Conservation (phyloP, 2,797 vertebrate species). For the Cuniculus paca region DNA sequence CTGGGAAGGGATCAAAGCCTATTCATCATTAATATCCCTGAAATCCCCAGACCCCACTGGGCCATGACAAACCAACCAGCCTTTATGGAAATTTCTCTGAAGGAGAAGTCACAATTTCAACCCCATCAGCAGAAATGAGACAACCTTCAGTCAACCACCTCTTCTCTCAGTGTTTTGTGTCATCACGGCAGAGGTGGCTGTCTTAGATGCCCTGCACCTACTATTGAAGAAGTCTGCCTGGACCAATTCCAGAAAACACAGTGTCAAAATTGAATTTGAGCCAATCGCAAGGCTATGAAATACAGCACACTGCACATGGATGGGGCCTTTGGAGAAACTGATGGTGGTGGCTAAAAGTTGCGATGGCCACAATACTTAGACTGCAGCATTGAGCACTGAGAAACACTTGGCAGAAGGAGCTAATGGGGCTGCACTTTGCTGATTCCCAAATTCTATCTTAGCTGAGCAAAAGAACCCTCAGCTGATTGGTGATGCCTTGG, state of each 20-base stretch:
- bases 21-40: not conserved
- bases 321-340: too few species aligned
- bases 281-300: not conserved
- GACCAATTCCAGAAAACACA: too few species aligned
- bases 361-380: not conserved
- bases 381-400: not conserved
- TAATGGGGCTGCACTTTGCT: not conserved
- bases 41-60: not conserved
- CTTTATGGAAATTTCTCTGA: not conserved
- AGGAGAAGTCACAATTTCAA: not conserved
- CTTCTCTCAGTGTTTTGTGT: not conserved
- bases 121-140: not conserved
- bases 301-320: not conserved
- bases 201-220: too few species aligned
- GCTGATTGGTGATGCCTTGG: not conserved
- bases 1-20: not conserved
- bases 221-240: not conserved
- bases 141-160: not conserved
- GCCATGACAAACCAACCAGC: not conserved
- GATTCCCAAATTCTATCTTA: not conserved
- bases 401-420: not conserved
- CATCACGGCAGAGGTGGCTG: not conserved
- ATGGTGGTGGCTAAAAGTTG: not conserved
- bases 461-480: not conserved
- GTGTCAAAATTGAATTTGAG: not conserved